phyloP scores from a whole-genome alignment of 2,797 vertebrate genomes.

The Cossypha heuglini region DNA sequence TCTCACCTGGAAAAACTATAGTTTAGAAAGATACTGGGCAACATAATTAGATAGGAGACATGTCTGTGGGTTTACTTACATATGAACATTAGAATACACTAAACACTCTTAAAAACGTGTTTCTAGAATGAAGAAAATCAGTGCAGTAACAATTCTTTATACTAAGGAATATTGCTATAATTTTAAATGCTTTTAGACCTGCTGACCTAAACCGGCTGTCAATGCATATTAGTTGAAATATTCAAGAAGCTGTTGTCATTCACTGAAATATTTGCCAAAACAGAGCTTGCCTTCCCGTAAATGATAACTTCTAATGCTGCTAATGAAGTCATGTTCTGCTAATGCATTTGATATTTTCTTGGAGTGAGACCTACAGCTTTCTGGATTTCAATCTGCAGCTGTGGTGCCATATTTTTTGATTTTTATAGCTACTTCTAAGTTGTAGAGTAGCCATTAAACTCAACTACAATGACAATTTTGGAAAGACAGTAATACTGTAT shows the following conservation, averaged over 20 bases:
- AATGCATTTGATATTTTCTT: conserved; percentile 52
- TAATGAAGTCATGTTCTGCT: conserved; percentile 55
- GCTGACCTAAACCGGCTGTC: neutral
- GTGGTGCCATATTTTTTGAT: conserved; percentile 11
- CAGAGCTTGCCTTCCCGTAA: conserved; percentile 19
- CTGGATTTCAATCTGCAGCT: conserved; percentile 11
- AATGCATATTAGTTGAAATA: neutral
- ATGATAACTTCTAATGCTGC: conserved; percentile 22
- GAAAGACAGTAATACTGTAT: neutral
- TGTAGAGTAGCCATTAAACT: conserved; percentile 49
- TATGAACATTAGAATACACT: neutral
- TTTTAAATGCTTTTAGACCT: conserved; percentile 10
- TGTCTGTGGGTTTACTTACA: neutral
- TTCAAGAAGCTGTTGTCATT: neutral
- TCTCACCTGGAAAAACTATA: accelerated
- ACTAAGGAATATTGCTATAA: neutral
- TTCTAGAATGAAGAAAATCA: neutral
- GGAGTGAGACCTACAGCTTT: conserved; percentile 1
- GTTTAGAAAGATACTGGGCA: neutral
- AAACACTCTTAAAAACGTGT: neutral
- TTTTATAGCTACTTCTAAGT: conserved; percentile 14
- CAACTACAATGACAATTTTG: neutral
- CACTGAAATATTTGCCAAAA: neutral
- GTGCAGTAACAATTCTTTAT: neutral
- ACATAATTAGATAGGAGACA: neutral